Percentiles rank a stretch among this genome's conserved stretches.
These are phyloP conservation scores for Drosophila nigromelanica DNA, from an alignment of 1,140 invertebrate species.

Conservation along the genomic window DNA sequence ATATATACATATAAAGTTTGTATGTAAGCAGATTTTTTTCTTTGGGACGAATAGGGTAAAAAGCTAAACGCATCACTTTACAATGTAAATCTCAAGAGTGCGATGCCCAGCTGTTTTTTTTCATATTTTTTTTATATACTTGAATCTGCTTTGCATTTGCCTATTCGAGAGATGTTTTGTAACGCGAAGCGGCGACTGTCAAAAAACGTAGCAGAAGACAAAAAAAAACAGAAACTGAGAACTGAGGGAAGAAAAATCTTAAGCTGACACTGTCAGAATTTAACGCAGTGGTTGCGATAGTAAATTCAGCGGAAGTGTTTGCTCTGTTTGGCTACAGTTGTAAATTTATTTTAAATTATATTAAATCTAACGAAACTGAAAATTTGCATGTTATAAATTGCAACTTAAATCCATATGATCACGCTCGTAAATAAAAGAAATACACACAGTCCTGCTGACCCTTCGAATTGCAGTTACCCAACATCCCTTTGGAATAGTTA, in stretches of 20 bases:
- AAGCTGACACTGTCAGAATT: conserved; percentile 6
- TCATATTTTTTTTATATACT: conserved; percentile 39
- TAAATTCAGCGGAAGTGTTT: background rate
- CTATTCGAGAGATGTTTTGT: conserved; percentile 64
- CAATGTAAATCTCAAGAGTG: conserved; percentile 82
- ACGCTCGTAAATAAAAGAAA: conserved; percentile 29
- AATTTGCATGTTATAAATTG: conserved; percentile 30
- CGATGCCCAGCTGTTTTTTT: conserved; percentile 64
- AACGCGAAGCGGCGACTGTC: conserved; percentile 46
- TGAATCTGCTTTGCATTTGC: conserved; percentile 48
- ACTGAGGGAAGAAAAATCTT: conserved; percentile 14
- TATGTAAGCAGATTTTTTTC: background rate
- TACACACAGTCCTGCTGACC: no score
- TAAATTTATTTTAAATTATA: conserved; percentile 1
- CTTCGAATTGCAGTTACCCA: background rate
- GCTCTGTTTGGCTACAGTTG: background rate
- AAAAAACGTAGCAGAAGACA: conserved; percentile 36
- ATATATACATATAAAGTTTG: conserved; percentile 11
- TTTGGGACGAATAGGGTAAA: conserved; percentile 3
- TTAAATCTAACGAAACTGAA: background rate
- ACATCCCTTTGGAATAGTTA: conserved; percentile 38
- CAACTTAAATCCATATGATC: conserved; percentile 22
- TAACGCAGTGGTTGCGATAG: background rate
- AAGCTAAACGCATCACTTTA: conserved; percentile 70
- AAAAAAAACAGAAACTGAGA: conserved; percentile 16